A percentile compares a stretch with the other conserved stretches of the same genome.
phyloP scores from a whole-genome alignment of 2,888 invertebrate genomes.

The Byasa hedistus region DNA sequence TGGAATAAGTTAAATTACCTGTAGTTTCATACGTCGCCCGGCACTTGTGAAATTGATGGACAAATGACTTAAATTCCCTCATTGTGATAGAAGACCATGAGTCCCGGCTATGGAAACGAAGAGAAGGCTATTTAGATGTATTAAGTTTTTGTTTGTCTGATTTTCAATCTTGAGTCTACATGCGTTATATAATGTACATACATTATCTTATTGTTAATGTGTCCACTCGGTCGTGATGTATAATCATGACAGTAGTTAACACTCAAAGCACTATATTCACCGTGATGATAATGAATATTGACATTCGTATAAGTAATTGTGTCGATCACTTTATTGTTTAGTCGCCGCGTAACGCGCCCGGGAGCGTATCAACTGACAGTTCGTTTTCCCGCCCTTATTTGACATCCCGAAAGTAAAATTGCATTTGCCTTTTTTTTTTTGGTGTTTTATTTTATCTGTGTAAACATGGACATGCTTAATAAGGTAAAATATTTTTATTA shows the following conservation, averaged over 20 bases:
- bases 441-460: slow-evolving; percentile 21
- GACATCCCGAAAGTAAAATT: slow-evolving; percentile 36
- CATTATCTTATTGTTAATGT: neutral
- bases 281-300: slow-evolving; percentile 22
- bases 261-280: slow-evolving; percentile 5
- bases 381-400: slow-evolving; percentile 39
- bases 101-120: neutral
- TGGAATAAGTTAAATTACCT: neutral
- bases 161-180: neutral
- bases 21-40: neutral
- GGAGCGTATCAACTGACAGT: slow-evolving; percentile 31
- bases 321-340: slow-evolving; percentile 18
- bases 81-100: too few species aligned
- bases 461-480: slow-evolving; percentile 30
- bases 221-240: neutral
- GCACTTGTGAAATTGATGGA: too few species aligned
- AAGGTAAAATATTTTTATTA: slow-evolving; percentile 27
- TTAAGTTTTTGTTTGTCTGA: neutral
- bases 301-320: slow-evolving; percentile 26
- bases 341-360: slow-evolving; percentile 31
- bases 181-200: neutral
- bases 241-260: slow-evolving; percentile 21
- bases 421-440: slow-evolving; percentile 20
- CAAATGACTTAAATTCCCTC: too few species aligned
- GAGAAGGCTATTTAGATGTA: neutral